Evolutionary conservation across 2,797 vertebrate genomes (phyloP), one percentile per base, ranked within the genome.

Genomic region (Arctocebus calabarensis): DNA sequence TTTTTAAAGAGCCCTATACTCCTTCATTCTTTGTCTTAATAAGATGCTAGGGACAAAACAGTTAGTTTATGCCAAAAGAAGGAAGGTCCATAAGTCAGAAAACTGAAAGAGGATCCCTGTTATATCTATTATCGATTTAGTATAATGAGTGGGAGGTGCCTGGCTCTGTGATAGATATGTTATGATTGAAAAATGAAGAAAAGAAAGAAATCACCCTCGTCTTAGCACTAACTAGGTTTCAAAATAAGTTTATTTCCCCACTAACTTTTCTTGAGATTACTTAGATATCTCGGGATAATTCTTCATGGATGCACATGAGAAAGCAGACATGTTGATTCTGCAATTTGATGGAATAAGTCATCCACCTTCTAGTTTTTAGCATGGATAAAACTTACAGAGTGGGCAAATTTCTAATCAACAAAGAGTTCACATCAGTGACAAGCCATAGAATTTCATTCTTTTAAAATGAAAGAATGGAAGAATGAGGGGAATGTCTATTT

Each of bases 221-320:
- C 3, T 77, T 86, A 43, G 9, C 17, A 92, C 7, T 84, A 92
- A 87, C 73, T 94, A 55, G 23, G 27, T 85, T 88, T 94, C 70
- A 9, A 90, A 92, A 75, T 91, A 90, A 91, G 37, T 75, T 92
- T 90, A 45, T 40, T 82, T 91, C 93, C 85, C 84, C 32, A 61
- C 68, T 66, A 57, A 64, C 22, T 81, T 93, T 93, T 90, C 64
- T 93, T 70, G 59, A 85, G 40, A 14, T 88, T 96, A 57, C 87
- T 90, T 88, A 92, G 40, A 82, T 95, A 93, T 52, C 86, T 91
- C 71, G 91, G 89, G 57, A 88, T 82, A 96, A 89, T 81, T 52
- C n/a, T 95, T 91, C 23, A 37, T 66, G 20, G 64, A 32, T 91
- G 81, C 17, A 78, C 83, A 57, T 48, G 29, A 85, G 74, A 91